Percentiles rank a stretch among this genome's conserved stretches.
Evolutionary conservation across 2,888 invertebrate genomes (phyloP).

Genomic region (Monopis laevigella): DNA sequence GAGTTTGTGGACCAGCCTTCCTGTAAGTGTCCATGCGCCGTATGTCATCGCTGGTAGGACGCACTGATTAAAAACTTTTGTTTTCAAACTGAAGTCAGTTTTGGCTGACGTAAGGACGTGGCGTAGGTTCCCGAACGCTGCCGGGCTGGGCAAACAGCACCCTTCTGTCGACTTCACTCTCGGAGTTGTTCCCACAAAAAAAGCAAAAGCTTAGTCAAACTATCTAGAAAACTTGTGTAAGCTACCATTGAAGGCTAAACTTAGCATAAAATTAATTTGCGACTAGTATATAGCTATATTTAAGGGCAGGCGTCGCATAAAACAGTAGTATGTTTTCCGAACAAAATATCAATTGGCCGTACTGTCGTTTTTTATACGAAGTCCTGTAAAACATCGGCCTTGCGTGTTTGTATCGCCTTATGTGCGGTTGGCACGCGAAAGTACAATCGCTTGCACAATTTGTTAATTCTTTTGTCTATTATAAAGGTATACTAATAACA

Average conservation of each 20-base stretch:
- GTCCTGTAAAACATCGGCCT: conserved; percentile 52
- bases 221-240: too few relatives aligned
- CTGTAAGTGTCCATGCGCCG: background rate
- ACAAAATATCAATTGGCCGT: conserved; percentile 59
- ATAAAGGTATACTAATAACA: too few relatives aligned
- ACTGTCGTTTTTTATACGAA: conserved; percentile 51
- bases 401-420: conserved; percentile 51
- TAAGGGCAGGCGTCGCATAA: conserved; percentile 29
- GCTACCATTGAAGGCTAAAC: background rate
- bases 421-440: conserved; percentile 45
- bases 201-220: too few relatives aligned
- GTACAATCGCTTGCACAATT: conserved; percentile 30
- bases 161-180: too few relatives aligned
- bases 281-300: conserved; percentile 22
- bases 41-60: too few relatives aligned
- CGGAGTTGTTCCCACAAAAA: too few relatives aligned
- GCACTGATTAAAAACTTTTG: too few relatives aligned
- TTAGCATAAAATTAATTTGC: background rate
- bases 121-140: too few relatives aligned
- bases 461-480: background rate
- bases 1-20: background rate
- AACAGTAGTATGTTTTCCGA: conserved; percentile 42
- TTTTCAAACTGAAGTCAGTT: too few relatives aligned
- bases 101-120: too few relatives aligned
- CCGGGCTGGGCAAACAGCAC: too few relatives aligned